Evolutionary conservation across 2,888 invertebrate genomes (phyloP), one percentile per base, ranked within the genome.

Genomic region (Xestia c-nigrum): DNA sequence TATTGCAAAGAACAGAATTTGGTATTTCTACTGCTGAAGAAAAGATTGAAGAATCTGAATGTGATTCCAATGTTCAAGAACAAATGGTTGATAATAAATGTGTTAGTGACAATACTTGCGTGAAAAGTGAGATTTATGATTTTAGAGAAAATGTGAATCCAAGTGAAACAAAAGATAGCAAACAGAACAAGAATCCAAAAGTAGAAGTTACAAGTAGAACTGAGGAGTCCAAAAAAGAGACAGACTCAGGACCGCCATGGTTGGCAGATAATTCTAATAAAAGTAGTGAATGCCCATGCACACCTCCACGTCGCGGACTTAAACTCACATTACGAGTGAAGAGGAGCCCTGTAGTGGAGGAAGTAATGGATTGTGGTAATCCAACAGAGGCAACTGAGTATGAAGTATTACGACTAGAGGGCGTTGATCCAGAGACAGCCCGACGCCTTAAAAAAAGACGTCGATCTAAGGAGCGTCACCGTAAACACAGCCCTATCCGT

Each of bases 291-390:
- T 96, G 96, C 84, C 97, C 97, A 5, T 96, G 96, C 78, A 97
- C 97, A 31, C 97, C 97, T 24, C 97, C 97, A 68, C 94, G 97
- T 10, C 95, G 97, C 71, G 97, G 98, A 9, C 93, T 99, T 72
- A 98, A 98, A 91, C 93, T 99, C 81, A 99, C 98, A 10, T 94
- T 99, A 78, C 97, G 99, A 9, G 98, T 99, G 97, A 99, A 99
- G 93, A 97, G 99, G 50, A 98, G 98, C 85, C 98, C 98, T 3
- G 98, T 98, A 74, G 95, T 98, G 68, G 99, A 99, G 90, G 98
- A 99, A 90, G 97, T 98, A 1, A 98, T 98, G 90, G 98, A 98
- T 92, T 95, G 95, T 89, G 94, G 96, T 76, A 98, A 98, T n/a
- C 98, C 98, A 47, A 98, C 98, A 31, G 97, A 97, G 90, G 97